These are phyloP conservation scores for Brachystomella parvula DNA, from an alignment of 1,140 invertebrate genomes.

Conservation along the genomic window DNA sequence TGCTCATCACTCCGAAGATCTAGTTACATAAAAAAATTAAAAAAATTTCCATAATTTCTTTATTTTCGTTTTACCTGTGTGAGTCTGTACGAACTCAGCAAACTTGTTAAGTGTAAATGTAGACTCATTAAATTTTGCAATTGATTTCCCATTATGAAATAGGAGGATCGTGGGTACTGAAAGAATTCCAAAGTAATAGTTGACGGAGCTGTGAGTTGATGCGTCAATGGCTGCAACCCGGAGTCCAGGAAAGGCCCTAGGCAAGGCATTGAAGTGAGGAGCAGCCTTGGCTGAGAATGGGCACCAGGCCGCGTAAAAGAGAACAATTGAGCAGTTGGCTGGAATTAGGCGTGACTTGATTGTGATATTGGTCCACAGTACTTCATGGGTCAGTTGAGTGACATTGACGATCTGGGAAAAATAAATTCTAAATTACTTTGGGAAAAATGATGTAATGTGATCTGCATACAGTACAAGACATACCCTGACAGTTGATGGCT, in stretches of 20 bases:
- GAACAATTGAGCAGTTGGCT: slow-evolving; percentile 66
- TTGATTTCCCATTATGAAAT: slow-evolving; percentile 82
- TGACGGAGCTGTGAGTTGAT: slow-evolving; percentile 61
- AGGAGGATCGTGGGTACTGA: slow-evolving; percentile 84
- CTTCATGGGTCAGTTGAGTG: slow-evolving; percentile 46
- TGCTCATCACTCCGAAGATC: slow-evolving; percentile 5
- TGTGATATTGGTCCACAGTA: slow-evolving; percentile 50
- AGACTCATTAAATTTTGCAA: slow-evolving; percentile 78
- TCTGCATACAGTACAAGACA: neutral
- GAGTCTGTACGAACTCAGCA: slow-evolving; percentile 67
- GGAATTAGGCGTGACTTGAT: slow-evolving; percentile 47
- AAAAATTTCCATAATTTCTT: neutral
- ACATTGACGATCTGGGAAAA: slow-evolving; percentile 45
- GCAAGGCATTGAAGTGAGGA: slow-evolving; percentile 81
- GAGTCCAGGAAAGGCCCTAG: slow-evolving; percentile 67
- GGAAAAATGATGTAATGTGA: neutral
- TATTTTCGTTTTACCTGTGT: slow-evolving; percentile 52
- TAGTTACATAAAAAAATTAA: neutral
- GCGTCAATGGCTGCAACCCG: slow-evolving; percentile 86
- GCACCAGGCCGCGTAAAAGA: slow-evolving; percentile 85
- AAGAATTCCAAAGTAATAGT: slow-evolving; percentile 88
- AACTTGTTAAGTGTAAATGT: slow-evolving; percentile 71
- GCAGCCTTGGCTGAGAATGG: slow-evolving; percentile 81
- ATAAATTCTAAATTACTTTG: neutral
- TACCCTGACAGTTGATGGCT: neutral